A percentile compares a stretch with the other conserved stretches of the same genome.
Conservation (phyloP, 2,113 vertebrate genomes). For the Mugil cephalus region DNA sequence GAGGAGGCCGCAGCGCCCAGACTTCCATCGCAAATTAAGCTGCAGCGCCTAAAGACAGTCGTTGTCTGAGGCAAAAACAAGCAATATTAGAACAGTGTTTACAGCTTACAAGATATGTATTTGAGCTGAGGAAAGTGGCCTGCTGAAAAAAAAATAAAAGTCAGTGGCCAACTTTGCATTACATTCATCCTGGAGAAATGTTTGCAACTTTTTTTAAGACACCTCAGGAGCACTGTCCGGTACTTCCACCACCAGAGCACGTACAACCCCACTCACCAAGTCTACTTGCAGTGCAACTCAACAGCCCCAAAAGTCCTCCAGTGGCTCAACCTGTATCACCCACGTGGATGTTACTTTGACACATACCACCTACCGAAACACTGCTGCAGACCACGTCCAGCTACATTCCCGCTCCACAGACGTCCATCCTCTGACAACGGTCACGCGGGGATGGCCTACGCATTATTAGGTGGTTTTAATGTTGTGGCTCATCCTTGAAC, state of each 20-base stretch:
- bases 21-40: constrained; percentile 42
- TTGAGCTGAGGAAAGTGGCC: not conserved
- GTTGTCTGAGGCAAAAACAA: constrained; percentile 17
- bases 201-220: constrained; percentile 12
- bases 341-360: too few relatives aligned
- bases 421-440: too few relatives aligned
- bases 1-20: not conserved
- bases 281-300: not conserved
- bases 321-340: too few relatives aligned
- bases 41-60: constrained; percentile 13
- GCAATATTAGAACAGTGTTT: constrained; percentile 8
- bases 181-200: constrained; percentile 2
- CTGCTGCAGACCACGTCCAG: too few relatives aligned
- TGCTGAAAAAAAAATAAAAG: not conserved
- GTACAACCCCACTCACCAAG: not conserved
- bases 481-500: too few relatives aligned
- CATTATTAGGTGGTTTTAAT: too few relatives aligned
- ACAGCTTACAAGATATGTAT: constrained; percentile 8
- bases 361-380: too few relatives aligned
- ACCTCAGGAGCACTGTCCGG: not conserved
- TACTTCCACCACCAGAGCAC: not conserved
- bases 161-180: not conserved
- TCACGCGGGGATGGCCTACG: too few relatives aligned
- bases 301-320: not conserved
- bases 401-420: too few relatives aligned